phyloP scores from a whole-genome alignment of 2,797 vertebrate species.

The Muraenolepis orangiensis region DNA sequence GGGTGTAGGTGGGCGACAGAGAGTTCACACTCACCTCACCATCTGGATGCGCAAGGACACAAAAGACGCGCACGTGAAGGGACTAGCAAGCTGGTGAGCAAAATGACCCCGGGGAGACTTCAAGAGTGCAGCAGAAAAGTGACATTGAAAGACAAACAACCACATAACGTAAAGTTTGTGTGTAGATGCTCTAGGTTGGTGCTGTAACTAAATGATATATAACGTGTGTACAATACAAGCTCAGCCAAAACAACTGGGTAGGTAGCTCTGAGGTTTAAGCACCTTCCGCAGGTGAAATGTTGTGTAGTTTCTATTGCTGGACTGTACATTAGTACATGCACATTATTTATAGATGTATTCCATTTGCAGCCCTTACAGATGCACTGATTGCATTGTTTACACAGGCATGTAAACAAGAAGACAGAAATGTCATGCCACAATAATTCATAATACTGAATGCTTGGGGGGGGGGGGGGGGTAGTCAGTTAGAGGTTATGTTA shows the following conservation, averaged over 20 bases:
- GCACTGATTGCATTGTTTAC: background rate
- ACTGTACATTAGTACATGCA: background rate
- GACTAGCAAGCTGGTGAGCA: background rate
- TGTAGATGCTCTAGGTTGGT: no score
- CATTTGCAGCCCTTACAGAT: no score
- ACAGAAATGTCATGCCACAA: background rate
- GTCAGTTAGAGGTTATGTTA: background rate
- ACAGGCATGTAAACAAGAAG: background rate
- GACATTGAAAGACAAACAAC: conserved; percentile 2
- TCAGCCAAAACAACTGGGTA: background rate
- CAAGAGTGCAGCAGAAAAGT: background rate
- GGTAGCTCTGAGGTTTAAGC: background rate
- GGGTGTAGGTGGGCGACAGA: conserved; percentile 79
- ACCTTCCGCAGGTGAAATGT: background rate
- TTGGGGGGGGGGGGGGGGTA: background rate
- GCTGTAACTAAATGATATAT: background rate
- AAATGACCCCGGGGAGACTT: background rate
- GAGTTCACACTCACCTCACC: conserved; percentile 72
- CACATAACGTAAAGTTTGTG: background rate
- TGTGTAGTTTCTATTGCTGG: background rate
- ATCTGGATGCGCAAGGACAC: conserved; percentile 71
- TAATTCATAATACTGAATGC: background rate
- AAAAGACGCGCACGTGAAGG: conserved; percentile 1
- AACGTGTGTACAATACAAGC: background rate
- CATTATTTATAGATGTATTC: background rate